A percentile compares a stretch with the other conserved stretches of the same genome.
Conservation (phyloP, 2,888 invertebrate genomes). For the Phaedon cochleariae region DNA sequence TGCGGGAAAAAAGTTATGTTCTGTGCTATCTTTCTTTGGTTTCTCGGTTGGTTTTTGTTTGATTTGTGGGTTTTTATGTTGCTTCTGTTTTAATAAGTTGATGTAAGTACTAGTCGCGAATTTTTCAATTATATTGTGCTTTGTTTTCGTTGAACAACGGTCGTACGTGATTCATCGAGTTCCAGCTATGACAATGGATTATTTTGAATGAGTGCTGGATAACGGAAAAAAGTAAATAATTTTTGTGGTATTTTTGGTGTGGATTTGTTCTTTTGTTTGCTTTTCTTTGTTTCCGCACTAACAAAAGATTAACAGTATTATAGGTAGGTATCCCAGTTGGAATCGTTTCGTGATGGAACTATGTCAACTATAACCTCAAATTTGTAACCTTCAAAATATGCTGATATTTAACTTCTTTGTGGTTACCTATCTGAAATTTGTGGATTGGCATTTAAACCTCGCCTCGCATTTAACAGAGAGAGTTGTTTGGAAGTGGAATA, state of each 20-base stretch:
- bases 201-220: constrained; percentile 32
- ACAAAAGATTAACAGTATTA: too few species aligned
- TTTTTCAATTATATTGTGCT: constrained; percentile 28
- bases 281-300: constrained; percentile 27
- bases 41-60: constrained; percentile 25
- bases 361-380: background rate
- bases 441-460: too few species aligned
- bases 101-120: constrained; percentile 35
- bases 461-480: too few species aligned
- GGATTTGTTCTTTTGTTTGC: constrained; percentile 22
- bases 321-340: background rate
- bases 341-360: background rate
- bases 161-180: constrained; percentile 32
- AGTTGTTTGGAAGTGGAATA: too few species aligned
- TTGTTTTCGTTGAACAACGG: constrained; percentile 32
- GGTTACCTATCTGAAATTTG: too few species aligned
- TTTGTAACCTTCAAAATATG: background rate
- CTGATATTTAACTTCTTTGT: too few species aligned
- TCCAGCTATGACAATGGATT: constrained; percentile 35
- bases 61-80: constrained; percentile 24
- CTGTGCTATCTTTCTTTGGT: constrained; percentile 22
- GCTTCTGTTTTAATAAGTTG: constrained; percentile 23
- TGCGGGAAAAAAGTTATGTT: constrained; percentile 24
- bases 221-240: constrained; percentile 39
- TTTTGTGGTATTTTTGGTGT: constrained; percentile 24